Percentiles rank a stretch among this genome's conserved stretches.
Conservation (phyloP, 2,888 invertebrate genomes). For the Autographa gamma region DNA sequence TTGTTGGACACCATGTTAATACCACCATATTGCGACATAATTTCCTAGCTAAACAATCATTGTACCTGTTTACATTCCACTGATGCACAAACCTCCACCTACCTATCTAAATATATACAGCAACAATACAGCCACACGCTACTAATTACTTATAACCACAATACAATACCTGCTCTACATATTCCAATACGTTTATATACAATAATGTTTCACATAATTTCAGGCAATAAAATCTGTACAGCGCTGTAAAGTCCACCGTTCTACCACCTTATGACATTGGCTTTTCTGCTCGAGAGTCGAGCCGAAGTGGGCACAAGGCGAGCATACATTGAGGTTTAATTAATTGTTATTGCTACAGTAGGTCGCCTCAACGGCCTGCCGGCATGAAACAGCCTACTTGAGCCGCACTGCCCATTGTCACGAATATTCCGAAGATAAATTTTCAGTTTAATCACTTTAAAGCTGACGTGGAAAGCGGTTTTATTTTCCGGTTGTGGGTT, state of each 20-base stretch:
- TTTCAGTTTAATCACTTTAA: slow-evolving; percentile 69
- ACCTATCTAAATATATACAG: not conserved
- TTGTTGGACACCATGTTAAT: too few relatives aligned
- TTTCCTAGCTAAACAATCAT: not conserved
- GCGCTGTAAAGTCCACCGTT: slow-evolving; percentile 37
- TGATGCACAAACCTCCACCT: not conserved
- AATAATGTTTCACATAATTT: slow-evolving; percentile 1
- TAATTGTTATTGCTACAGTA: slow-evolving; percentile 84
- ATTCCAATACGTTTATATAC: not conserved
- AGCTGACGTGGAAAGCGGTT: slow-evolving; percentile 61
- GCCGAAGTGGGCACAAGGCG: slow-evolving; percentile 57
- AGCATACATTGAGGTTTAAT: slow-evolving; percentile 83
- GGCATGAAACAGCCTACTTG: slow-evolving; percentile 75
- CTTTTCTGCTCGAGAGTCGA: slow-evolving; percentile 53
- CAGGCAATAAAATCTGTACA: slow-evolving; percentile 24
- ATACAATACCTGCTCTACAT: not conserved
- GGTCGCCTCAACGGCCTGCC: slow-evolving; percentile 72
- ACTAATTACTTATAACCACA: not conserved
- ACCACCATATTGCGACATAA: not conserved
- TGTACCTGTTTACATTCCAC: not conserved
- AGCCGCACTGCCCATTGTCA: slow-evolving; percentile 65
- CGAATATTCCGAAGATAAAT: slow-evolving; percentile 72
- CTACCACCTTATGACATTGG: slow-evolving; percentile 63
- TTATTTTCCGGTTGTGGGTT: slow-evolving; percentile 46
- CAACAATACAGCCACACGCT: not conserved